Percentiles rank a stretch among this genome's conserved stretches.
phyloP scores from a whole-genome alignment of 1,140 invertebrate species.

The Triops longicaudatus region DNA sequence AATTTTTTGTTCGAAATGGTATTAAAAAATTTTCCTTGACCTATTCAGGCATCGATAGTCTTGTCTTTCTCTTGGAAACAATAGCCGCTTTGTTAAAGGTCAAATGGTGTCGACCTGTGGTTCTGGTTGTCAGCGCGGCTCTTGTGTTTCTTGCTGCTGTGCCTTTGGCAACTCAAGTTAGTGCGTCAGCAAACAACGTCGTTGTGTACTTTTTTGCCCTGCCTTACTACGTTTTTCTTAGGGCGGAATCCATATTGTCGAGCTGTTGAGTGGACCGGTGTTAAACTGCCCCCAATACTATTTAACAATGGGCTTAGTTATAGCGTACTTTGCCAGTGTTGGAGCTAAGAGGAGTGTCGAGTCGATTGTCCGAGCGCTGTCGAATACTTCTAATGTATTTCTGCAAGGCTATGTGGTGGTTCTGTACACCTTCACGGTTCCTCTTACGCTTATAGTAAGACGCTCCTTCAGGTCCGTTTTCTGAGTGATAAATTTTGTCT shows the following conservation, averaged over 20 bases:
- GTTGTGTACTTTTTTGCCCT: not conserved
- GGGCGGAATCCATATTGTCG: not conserved
- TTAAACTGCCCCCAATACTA: not conserved
- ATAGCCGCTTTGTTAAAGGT: conserved; percentile 13
- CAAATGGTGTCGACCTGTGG: conserved; percentile 18
- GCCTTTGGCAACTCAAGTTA: conserved; percentile 17
- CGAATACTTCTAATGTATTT: not conserved
- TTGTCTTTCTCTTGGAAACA: conserved; percentile 18
- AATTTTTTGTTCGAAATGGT: not conserved
- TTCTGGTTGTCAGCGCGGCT: conserved; percentile 16
- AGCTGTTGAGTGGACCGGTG: not conserved
- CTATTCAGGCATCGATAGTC: conserved; percentile 13
- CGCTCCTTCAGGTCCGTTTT: not conserved
- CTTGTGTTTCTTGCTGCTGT: conserved; percentile 8
- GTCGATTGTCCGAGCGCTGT: not conserved
- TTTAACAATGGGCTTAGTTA: not conserved
- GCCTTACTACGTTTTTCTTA: not conserved
- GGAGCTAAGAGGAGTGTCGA: conserved; percentile 8
- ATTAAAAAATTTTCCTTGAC: not conserved
- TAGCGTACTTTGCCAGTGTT: not conserved
- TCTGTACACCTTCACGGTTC: not conserved
- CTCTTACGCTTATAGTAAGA: conserved; percentile 15
- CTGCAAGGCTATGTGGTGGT: conserved; percentile 20
- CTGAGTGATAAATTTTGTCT: not conserved
- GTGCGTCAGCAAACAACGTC: not conserved